phyloP scores from a whole-genome alignment of 2,113 vertebrate genomes.

The Phoxinus phoxinus region DNA sequence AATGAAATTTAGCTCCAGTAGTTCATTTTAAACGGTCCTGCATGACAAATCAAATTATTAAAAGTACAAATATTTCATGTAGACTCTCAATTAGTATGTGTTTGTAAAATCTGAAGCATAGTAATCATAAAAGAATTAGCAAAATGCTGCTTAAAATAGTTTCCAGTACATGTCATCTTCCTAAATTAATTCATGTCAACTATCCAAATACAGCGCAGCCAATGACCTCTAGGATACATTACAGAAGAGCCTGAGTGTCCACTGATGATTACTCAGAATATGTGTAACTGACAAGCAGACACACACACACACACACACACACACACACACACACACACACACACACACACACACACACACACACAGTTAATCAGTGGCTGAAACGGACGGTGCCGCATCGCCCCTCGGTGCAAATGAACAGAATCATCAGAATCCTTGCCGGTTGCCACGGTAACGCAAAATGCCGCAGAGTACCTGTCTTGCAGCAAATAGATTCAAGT shows the following conservation, averaged over 20 bases:
- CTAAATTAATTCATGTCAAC: neutral
- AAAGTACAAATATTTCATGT: neutral
- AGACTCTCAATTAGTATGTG: neutral
- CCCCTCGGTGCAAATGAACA: neutral
- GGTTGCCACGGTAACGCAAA: neutral
- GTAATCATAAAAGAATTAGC: neutral
- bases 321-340: neutral
- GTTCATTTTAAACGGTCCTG: neutral
- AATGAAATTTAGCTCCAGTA: neutral
- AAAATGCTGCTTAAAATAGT: neutral
- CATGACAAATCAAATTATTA: neutral
- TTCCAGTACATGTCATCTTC: neutral
- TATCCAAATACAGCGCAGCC: neutral
- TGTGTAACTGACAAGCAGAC: neutral
- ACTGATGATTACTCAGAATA: neutral
- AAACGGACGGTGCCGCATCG: neutral
- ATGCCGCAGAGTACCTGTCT: neutral
- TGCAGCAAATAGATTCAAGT: constrained; percentile 13
- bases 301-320: neutral
- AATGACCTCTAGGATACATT: neutral
- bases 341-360: neutral
- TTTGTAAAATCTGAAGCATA: neutral
- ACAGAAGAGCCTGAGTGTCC: neutral
- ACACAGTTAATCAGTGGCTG: neutral
- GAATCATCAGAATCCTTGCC: neutral